A percentile compares a stretch with the other conserved stretches of the same genome.
These are phyloP conservation scores for Drosophila pachea DNA, from an alignment of 1,140 invertebrate genomes.

Conservation along the genomic window DNA sequence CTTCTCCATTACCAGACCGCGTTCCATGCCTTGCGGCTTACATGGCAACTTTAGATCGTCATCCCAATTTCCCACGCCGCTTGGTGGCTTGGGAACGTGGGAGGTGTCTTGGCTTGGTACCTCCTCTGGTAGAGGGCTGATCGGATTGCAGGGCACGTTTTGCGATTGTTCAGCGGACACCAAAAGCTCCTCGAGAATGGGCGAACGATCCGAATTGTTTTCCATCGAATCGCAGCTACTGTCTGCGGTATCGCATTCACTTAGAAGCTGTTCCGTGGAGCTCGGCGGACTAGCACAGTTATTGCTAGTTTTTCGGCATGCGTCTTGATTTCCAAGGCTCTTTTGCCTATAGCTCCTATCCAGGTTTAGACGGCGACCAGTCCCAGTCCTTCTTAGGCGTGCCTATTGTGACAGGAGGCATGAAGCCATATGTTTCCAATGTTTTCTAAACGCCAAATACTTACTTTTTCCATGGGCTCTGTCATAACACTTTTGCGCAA, in stretches of 20 bases:
- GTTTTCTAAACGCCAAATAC: not conserved
- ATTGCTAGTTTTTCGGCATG: not conserved
- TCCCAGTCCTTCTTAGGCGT: too few relatives aligned
- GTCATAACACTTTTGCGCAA: too few relatives aligned
- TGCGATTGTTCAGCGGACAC: too few relatives aligned
- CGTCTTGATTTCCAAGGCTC: not conserved
- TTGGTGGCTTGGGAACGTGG: too few relatives aligned
- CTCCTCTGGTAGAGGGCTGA: too few relatives aligned
- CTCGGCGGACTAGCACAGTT: not conserved
- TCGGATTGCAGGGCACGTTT: too few relatives aligned
- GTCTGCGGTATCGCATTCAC: not conserved
- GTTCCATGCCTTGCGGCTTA: not conserved
- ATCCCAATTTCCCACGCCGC: not conserved
- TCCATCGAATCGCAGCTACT: not conserved
- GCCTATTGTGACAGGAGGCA: too few relatives aligned
- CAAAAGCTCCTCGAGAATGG: too few relatives aligned
- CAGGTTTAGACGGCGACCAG: not conserved
- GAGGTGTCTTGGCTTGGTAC: too few relatives aligned
- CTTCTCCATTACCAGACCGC: constrained; percentile 8
- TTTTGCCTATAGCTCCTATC: not conserved
- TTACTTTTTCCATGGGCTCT: constrained; percentile 1
- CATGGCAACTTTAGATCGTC: not conserved
- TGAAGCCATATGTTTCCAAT: too few relatives aligned
- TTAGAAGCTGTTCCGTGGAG: not conserved
- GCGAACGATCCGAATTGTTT: too few relatives aligned